A percentile compares a stretch with the other conserved stretches of the same genome.
Evolutionary conservation across 2,888 invertebrate genomes (phyloP).

Genomic region (Salticus scenicus): DNA sequence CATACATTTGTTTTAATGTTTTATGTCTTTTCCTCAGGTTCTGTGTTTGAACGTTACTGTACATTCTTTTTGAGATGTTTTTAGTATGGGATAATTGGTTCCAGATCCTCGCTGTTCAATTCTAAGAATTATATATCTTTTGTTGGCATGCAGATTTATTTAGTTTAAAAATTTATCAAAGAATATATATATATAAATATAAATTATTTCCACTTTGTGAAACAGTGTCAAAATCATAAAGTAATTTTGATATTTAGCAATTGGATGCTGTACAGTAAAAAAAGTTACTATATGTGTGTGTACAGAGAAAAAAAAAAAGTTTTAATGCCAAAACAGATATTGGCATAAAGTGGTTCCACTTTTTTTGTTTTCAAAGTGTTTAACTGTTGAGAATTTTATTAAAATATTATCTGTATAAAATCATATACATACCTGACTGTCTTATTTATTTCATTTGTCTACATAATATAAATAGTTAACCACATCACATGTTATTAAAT

Average conservation of each 20-base stretch:
- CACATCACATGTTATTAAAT: no score
- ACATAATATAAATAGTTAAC: no score
- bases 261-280: slow-evolving; percentile 53
- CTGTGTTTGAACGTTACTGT: slow-evolving; percentile 40
- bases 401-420: slow-evolving; percentile 65
- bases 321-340: slow-evolving; percentile 58
- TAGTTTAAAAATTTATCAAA: slow-evolving; percentile 8
- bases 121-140: background rate
- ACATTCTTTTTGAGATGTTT: background rate
- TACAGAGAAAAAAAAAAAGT: slow-evolving; percentile 58
- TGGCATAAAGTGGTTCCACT: slow-evolving; percentile 57
- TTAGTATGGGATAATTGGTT: background rate
- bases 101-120: background rate
- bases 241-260: slow-evolving; percentile 66
- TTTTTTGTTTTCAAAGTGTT: slow-evolving; percentile 66
- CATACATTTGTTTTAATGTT: slow-evolving; percentile 35
- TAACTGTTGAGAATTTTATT: slow-evolving; percentile 67
- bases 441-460: no score
- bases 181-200: background rate
- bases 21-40: slow-evolving; percentile 63
- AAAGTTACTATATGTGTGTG: slow-evolving; percentile 56
- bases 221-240: slow-evolving; percentile 47
- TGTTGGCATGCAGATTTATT: slow-evolving; percentile 15
- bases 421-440: background rate
- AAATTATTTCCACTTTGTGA: slow-evolving; percentile 20